A percentile compares a stretch with the other conserved stretches of the same genome.
Evolutionary conservation across 2,888 invertebrate genomes (phyloP).

Genomic region (Polia nebulosa): DNA sequence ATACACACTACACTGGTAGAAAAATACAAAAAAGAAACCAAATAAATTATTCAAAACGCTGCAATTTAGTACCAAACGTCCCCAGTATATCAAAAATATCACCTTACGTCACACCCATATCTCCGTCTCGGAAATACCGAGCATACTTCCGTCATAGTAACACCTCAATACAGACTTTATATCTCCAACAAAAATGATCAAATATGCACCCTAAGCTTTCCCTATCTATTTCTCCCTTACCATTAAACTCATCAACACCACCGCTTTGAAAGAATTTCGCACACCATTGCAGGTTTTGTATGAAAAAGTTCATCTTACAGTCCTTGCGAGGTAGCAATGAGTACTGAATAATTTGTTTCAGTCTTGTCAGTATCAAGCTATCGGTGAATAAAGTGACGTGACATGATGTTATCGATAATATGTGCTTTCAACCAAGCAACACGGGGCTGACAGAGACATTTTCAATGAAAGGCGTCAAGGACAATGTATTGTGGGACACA

Average conservation of each 20-base stretch:
- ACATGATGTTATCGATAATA: conserved; percentile 85
- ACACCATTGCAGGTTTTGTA: conserved; percentile 25
- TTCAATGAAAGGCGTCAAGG: conserved; percentile 70
- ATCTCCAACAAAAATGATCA: conserved; percentile 78
- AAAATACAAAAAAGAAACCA: not conserved
- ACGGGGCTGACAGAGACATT: conserved; percentile 70
- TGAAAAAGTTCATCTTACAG: fast-evolving
- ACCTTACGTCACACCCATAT: conserved; percentile 32
- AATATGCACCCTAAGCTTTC: conserved; percentile 87
- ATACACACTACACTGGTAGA: not conserved
- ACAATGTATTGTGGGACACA: conserved; percentile 60
- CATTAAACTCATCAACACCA: conserved; percentile 29
- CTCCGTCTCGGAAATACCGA: conserved; percentile 59
- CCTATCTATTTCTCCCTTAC: conserved; percentile 76
- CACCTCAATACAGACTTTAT: conserved; percentile 67
- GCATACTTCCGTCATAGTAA: conserved; percentile 50
- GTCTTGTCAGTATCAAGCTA: conserved; percentile 11
- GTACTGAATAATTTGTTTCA: conserved; percentile 9
- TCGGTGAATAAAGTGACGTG: conserved; percentile 72
- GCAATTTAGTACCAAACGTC: not conserved
- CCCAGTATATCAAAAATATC: conserved; percentile 18
- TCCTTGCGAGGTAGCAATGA: conserved; percentile 60
- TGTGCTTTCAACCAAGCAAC: conserved; percentile 75
- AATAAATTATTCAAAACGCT: conserved; percentile 25
- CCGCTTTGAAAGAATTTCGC: not conserved